Evolutionary conservation across 2,888 invertebrate species (phyloP), one percentile per base, ranked within the genome.

Genomic region (Ormia ochracea): DNA sequence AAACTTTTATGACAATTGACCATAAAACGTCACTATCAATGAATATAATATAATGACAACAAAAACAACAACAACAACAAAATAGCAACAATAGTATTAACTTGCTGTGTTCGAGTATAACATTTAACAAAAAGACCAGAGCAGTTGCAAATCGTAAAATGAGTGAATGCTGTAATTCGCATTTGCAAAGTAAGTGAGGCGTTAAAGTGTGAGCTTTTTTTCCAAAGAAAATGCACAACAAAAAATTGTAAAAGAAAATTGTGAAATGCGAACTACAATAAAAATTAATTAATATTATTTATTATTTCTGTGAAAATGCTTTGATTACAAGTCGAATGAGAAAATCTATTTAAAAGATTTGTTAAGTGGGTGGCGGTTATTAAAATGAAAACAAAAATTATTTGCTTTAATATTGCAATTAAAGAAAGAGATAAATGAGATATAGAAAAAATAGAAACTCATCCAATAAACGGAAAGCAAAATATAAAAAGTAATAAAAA

Each of bases 191-290:
- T 41, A 52, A 73, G 36, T 73, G 73, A 73, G 61, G 61, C 73
- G 48, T 78, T 73, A 68, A 78, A 68, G 65, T 68, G 68, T 68
- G n/a, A n/a, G 54, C 66, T 78, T 63, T 31, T 12, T 52, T 61
- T 75, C 28, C 45, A 66, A 72, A 43, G 50, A 52, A 56, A 48
- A 68, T 19, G 36, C 10, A 33, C 10, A 38, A 56, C 43, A 17
- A 31, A 14, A n/a, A 21, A 2, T 5, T 61, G 14, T 33, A 14
- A 52, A 41, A 50, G 14, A 38, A 58, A 48, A 38, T 19, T 19
- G 9, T 19, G 28, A 28, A 26, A 50, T 26, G 10, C 9, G 33
- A 33, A 1, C 17, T 17, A 52, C 9, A 52, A 17, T 19, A n/a
- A n/a, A 23, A 61, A 41, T 14, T 17, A 28, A 56, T 19, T 21